Evolutionary conservation across 37 sponge, comb jelly and placozoan genomes (phyloP), one percentile per base, ranked within the genome.

Genomic region (Spongilla lacustris): DNA sequence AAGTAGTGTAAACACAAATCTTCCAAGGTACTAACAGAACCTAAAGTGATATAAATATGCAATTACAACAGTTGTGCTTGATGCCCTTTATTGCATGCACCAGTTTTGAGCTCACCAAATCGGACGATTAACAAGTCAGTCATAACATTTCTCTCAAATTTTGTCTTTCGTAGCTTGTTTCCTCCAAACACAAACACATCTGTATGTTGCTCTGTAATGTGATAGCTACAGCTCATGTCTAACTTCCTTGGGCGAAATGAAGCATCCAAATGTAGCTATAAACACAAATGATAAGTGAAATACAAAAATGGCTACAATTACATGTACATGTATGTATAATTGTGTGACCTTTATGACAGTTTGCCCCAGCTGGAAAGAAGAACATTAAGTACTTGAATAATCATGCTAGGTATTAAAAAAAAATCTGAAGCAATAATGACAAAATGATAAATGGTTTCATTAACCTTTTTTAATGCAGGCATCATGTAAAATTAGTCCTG

Each of bases 171-270:
- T 73, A 19, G 74, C 33, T 73, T 73, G 33, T 73, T 73, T 14
- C 74, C 74, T 73, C 74, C 74, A 73, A 73, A 17, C n/a, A n/a
- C n/a, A n/a, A n/a, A n/a, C 31, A 73, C 74, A 73, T 73, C 74
- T 73, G 74, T 73, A 1, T 73, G 74, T 21, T 17, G 0, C 1
- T 31, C 33, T 34, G 31, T 14, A 34, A 73, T 73, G 27, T 21
- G 74, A 73, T 73, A 73, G 33, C 74, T 73, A 22, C 74, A 73
- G 33, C 74, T 73, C 74, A 73, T 73, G 33, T 73, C 25, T 1
- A 1, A 73, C 33, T 31, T 73, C 74, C 74, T 73, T 35, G 74
- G 74, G 11, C 58, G 58, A 58, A 58, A 58, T 58, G 58, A 58
- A 58, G 58, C 12, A 58, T 17, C 58, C 58, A 58, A 58, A 58